A percentile compares a stretch with the other conserved stretches of the same genome.
Evolutionary conservation across 2,797 vertebrate species (phyloP).

Genomic region (Macrochelys suwanniensis): DNA sequence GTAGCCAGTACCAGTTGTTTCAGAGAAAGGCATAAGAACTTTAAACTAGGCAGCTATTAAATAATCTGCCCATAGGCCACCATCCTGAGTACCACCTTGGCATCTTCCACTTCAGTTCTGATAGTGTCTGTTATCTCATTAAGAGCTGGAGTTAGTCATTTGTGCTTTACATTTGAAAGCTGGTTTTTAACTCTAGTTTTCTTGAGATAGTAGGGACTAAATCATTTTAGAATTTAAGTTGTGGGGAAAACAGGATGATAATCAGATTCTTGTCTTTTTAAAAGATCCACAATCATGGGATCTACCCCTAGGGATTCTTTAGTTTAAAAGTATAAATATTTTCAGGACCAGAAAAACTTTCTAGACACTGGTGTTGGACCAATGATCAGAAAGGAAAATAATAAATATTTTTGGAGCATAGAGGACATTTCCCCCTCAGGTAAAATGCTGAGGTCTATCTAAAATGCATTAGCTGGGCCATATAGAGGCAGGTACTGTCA

Average conservation of each 20-base stretch:
- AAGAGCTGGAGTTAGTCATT: not conserved
- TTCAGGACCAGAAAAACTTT: not conserved
- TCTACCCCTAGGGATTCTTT: not conserved
- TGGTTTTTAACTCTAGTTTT: not conserved
- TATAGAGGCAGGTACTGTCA: not conserved
- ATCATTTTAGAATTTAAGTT: not conserved
- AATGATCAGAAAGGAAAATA: not conserved
- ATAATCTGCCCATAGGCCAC: not conserved
- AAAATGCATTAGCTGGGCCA: not conserved
- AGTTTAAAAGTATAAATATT: not conserved
- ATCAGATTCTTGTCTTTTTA: constrained; percentile 3
- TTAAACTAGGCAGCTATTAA: not conserved
- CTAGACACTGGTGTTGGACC: not conserved
- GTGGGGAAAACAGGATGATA: not conserved
- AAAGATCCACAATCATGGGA: not conserved
- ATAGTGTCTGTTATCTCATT: not conserved
- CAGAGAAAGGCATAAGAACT: not conserved
- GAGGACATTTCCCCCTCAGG: not conserved
- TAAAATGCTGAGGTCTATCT: not conserved
- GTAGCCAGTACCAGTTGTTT: not conserved
- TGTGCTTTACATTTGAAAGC: not conserved
- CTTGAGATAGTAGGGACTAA: not conserved
- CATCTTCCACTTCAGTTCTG: not conserved
- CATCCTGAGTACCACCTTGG: not conserved
- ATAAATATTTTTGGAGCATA: not conserved